These are phyloP conservation scores for Lasioglossum lativentre DNA, from an alignment of 2,888 invertebrate species.

Conservation along the genomic window DNA sequence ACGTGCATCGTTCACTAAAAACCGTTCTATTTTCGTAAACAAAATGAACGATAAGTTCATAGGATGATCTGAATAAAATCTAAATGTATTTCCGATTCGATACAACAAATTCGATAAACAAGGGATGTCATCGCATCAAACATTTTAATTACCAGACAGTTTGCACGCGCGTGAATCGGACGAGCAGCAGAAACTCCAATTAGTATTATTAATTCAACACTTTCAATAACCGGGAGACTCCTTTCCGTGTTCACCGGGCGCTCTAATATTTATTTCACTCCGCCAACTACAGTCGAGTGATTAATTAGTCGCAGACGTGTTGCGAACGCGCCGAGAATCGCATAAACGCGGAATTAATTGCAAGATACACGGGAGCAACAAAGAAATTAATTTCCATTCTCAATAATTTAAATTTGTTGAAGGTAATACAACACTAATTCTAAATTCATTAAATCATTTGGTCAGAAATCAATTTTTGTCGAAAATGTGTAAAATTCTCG, in stretches of 20 bases:
- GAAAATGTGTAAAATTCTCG: no score
- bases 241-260: background rate
- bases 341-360: background rate
- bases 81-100: background rate
- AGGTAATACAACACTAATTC: no score
- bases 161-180: background rate
- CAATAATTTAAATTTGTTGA: no score
- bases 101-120: background rate
- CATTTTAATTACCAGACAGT: background rate
- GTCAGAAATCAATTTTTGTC: no score
- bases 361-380: no score
- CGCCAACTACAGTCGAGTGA: background rate
- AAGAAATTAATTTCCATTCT: no score
- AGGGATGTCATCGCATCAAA: background rate
- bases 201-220: background rate
- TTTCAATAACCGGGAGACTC: background rate
- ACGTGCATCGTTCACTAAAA: background rate
- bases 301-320: background rate
- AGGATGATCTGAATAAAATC: background rate
- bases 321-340: background rate
- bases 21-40: background rate
- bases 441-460: no score
- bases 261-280: background rate
- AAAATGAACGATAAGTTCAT: background rate
- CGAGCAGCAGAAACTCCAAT: background rate